Base-by-base conservation (phyloP, 2,113 vertebrate species). In the Pogona vitticeps region DNA sequence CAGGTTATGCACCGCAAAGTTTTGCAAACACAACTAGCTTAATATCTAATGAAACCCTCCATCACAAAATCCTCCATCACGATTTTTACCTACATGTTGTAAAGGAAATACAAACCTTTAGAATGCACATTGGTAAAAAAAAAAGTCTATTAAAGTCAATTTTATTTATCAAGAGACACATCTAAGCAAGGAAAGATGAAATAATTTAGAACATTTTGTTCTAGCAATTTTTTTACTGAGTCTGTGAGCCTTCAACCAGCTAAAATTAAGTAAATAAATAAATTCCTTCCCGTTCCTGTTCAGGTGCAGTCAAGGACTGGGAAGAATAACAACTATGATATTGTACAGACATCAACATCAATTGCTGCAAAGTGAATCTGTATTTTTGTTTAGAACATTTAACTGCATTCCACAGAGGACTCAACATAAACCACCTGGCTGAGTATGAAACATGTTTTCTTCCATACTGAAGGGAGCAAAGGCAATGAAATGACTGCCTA, bases 61-160 rank as follows among this genome's bases (percentile, higher is more conserved):
- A 38, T 56, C 59, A 76, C 84, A 86, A 81, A 88, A 86, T 82
- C 88, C 86, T 89, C 93, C 42, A 72, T 89, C 28, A 42, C 65
- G 83, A 33, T 2, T 76, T 33, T 76, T n/a, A 79, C 20, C 20
- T 38, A 28, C 21, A 67, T 56, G 2, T 5, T 36, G 36, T 85
- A 28, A 36, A 68, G 36, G 12, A 83, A 88, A 80, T 92, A 83
- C 87, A 86, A 86, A 76, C 85, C 83, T 85, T 80, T 73, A 81
- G 80, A 84, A 33, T 90, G 86, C 89, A 56, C 58, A 61, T 87
- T 85, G 38, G 87, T 87, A 85, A 83, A 87, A 86, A 82, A 90
- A 86, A 82, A 90, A 83, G 77, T 21, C 78, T 86, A 88, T 89
- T 76, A 87, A 52, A 63, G 17, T 2, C 36, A 26, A 40, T 6